A percentile compares a stretch with the other conserved stretches of the same genome.
phyloP scores from a whole-genome alignment of 2,113 vertebrate species.

The Lycaon pictus region DNA sequence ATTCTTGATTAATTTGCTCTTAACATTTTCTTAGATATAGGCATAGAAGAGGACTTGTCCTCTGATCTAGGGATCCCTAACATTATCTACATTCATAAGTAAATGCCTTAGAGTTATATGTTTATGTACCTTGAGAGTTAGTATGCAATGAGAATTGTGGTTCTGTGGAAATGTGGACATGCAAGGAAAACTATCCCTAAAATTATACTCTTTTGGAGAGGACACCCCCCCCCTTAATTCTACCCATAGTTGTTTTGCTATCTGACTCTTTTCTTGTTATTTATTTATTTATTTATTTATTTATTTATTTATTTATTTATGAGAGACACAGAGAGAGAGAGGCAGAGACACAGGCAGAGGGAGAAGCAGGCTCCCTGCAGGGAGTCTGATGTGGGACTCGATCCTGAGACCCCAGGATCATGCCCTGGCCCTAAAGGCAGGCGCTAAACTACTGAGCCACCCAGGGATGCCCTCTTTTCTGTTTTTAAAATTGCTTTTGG shows the following conservation, averaged over 20 bases:
- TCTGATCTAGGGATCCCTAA: not conserved
- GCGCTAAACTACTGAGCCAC: too few relatives aligned
- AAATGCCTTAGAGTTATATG: not conserved
- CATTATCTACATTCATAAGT: not conserved
- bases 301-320: too few relatives aligned
- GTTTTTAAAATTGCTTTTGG: not conserved
- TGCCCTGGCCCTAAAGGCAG: too few relatives aligned
- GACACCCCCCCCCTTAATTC: not conserved
- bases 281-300: too few relatives aligned
- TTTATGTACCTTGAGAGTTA: not conserved
- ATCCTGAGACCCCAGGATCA: too few relatives aligned
- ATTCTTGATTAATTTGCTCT: not conserved
- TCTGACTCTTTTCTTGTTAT: not conserved
- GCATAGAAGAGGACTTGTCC: not conserved
- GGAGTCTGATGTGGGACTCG: too few relatives aligned
- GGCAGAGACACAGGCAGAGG: too few relatives aligned
- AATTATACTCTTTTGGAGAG: not conserved
- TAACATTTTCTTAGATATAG: not conserved
- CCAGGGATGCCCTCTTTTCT: not conserved
- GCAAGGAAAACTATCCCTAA: not conserved
- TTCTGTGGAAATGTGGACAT: not conserved
- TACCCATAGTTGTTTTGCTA: not conserved
- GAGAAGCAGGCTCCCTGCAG: too few relatives aligned
- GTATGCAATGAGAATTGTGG: not conserved
- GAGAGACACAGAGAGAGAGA: too few relatives aligned